Conservation (phyloP, 2,797 vertebrate genomes). For the Acanthis flammea region DNA sequence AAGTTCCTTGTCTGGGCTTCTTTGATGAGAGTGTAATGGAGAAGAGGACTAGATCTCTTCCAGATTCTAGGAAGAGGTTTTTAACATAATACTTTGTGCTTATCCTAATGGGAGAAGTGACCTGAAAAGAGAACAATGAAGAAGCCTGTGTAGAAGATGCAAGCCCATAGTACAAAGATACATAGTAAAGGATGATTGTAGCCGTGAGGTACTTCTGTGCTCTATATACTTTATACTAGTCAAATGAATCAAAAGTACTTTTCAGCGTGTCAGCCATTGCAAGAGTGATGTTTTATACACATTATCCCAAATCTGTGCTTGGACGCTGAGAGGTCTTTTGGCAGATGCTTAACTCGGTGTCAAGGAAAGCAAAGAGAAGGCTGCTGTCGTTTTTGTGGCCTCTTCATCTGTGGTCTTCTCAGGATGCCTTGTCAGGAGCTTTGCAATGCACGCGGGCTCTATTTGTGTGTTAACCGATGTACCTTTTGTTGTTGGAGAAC, state of each 20-base stretch:
- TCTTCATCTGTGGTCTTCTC: neutral
- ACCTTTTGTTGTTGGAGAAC: neutral
- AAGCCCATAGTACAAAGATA: accelerated
- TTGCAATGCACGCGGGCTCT: accelerated
- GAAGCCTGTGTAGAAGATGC: neutral
- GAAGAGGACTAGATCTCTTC: neutral
- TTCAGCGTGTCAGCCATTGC: neutral
- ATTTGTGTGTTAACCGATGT: accelerated
- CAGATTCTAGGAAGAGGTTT: neutral
- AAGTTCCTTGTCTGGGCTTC: neutral
- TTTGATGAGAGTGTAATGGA: neutral
- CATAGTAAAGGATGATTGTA: neutral
- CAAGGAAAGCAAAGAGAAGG: neutral
- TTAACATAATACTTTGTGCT: neutral
- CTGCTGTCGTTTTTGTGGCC: neutral
- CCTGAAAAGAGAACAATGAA: neutral
- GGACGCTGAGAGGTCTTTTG: neutral
- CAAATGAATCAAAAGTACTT: neutral
- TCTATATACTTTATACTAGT: neutral
- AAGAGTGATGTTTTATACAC: neutral
- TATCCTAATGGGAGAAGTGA: neutral
- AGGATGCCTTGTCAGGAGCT: neutral
- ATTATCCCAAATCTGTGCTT: neutral
- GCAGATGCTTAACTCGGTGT: neutral
- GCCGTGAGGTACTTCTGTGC: neutral